Evolutionary conservation across 2,888 invertebrate species (phyloP), one percentile per base, ranked within the genome.

Genomic region (Standfussiana lucernea): DNA sequence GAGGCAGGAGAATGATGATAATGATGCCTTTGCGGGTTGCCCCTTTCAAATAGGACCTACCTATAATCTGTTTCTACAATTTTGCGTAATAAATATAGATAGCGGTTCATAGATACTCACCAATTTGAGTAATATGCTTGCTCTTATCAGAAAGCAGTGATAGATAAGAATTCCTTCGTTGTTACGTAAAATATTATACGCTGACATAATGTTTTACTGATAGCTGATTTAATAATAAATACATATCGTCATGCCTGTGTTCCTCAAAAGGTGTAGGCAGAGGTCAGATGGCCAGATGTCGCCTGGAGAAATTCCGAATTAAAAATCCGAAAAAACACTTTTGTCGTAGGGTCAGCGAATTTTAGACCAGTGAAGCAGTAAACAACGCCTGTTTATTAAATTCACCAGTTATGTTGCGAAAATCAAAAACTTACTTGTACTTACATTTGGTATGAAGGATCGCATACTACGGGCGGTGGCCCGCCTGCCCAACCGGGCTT

Each of bases 41-140:
- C n/a, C n/a, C 53, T 50, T 24, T 50, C n/a, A 53, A 5, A 50
- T 53, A 56, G 56, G 6, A 28, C 10, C 32, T 59, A 59, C 8
- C 18, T 59, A 18, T 32, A 59, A 28, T 59, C 28, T 18, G 53
- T 13, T 28, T 59, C 21, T 21, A 10, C 21, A 59, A 10, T 32
- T 61, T 64, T 40, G 24, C 8, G 53, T 53, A 42, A 72, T 72
- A 53, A 53, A 50, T 28, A 37, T 37, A 64, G 72, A 75, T 72
- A 53, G 62, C 18, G 8, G 21, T 61, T 3, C 6, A 0, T 2
- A 62, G 47, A 75, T 75, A 37, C 5, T 45, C 47, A 47, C 11
- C 11, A 67, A 61, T 50, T 35, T 66, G 42, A 35, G 67, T 77
- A 67, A 67, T 35, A 24, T 37, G 4, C 7, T 75, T 28, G 1